Evolutionary conservation across 2,113 vertebrate genomes (phyloP), one percentile per base, ranked within the genome.

Genomic region (Bubo blakistoni): DNA sequence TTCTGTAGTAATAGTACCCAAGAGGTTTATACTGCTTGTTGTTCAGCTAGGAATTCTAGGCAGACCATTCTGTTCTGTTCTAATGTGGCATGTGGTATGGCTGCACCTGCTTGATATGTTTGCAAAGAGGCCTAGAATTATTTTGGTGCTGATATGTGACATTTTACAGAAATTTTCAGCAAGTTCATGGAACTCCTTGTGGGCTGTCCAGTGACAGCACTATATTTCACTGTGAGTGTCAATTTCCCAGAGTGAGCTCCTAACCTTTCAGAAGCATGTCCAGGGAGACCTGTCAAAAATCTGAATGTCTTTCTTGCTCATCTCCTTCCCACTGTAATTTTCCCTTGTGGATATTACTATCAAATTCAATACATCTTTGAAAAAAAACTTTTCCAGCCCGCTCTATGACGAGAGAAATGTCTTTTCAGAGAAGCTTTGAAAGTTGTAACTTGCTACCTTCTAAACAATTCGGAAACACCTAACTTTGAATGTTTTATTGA

Each of bases 41-140:
- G 30, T 67, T 79, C 29, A 52, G 18, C 26, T 32, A 42, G 57
- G 49, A 79, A 21, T 15, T 78, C 26, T 3, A 40, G 51, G 40
- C 61, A 21, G 24, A 8, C 8, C 2, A 0, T 32, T 62, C n/a
- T 14, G 16, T 12, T 51, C 10, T n/a, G 1, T 36, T n/a, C 26
- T 17, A 1, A 10, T 0, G 3, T 16, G 24, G 30, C 49, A 12
- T 0, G 0, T 51, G 16, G 2, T 10, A 2, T 29, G 38, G 65
- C n/a, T 88, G 38, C 69, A 62, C 29, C 38, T 80, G 20, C 44
- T 65, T 29, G 7, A 15, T 32, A 3, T 5, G 29, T 42, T 51
- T 95, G 29, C 55, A 59, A 55, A 51, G 6, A 36, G 27, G 22
- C 16, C 26, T 62, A 16, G 42, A 55, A 73, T 55, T 81, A 36